Evolutionary conservation across 2,888 invertebrate species (phyloP), one percentile per base, ranked within the genome.

Genomic region (Stenotaenia linearis): DNA sequence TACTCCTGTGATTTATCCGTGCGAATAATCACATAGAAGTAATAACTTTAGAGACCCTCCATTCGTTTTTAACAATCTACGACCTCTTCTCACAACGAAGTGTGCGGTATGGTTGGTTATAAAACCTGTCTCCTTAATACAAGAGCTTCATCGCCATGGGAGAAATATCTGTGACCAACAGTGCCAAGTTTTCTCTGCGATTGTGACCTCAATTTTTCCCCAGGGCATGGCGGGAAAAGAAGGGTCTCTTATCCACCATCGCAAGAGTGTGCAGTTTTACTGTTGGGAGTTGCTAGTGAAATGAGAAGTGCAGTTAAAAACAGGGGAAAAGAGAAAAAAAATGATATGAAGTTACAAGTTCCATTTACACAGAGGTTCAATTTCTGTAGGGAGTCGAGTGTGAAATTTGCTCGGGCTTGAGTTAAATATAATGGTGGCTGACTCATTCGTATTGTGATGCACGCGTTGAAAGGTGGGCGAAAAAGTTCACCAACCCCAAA

Each of bases 171-270:
- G 56, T 18, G 56, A 56, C 56, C 56, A 56, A 21, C 56, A 56
- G 56, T 56, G 56, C 56, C 56, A 56, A 56, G 56, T 56, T 56
- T 56, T 56, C 56, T 56, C 56, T 23, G 23, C 56, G 56, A 56
- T 18, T 56, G 56, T 56, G 56, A 56, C 56, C 56, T 56, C 56
- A 56, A 56, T 56, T 56, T 56, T 56, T 21, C 56, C 56, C 56
- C 56, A 56, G 56, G 56, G 56, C 56, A 56, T 56, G 56, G 23
- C 56, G 56, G 56, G 56, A 56, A 56, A 56, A 56, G 56, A 18
- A 21, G 56, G 56, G 56, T 56, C 56, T 56, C 56, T 56, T 56
- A 56, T 56, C 56, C 56, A 10, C 23, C 56, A 56, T 56, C 56
- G 56, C 56, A 21, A 40, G 15, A 15, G 21, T 56, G 56, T 56